Conservation (phyloP, 2,797 vertebrate genomes). For the Silurus lanzhouensis region DNA sequence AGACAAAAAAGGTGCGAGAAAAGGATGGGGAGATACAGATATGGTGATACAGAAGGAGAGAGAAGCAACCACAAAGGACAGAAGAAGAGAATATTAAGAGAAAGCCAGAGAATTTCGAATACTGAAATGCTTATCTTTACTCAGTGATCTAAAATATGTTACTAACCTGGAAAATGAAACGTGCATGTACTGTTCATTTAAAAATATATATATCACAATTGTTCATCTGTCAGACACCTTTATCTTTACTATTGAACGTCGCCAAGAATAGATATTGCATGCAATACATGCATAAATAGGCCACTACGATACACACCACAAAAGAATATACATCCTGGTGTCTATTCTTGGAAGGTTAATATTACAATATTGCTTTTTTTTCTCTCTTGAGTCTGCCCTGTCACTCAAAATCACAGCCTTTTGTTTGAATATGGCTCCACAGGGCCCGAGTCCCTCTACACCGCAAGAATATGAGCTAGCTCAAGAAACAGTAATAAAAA, state of each 20-base stretch:
- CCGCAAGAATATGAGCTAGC: constrained; percentile 15
- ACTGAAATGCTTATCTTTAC: neutral
- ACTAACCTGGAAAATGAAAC: neutral
- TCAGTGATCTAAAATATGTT: neutral
- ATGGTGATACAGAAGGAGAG: neutral
- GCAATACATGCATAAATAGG: neutral
- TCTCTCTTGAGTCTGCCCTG: constrained; percentile 46
- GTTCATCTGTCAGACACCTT: neutral
- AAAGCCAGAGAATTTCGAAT: neutral
- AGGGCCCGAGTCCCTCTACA: constrained; percentile 25
- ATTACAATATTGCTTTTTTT: constrained; percentile 62
- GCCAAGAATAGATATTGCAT: neutral
- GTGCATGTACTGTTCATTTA: neutral
- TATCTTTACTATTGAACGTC: neutral
- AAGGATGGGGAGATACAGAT: neutral
- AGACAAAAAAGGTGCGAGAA: neutral
- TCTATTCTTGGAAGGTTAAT: constrained; percentile 61
- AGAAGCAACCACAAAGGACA: neutral
- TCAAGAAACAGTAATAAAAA: constrained; percentile 30
- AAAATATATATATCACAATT: neutral
- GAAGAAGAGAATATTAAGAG: neutral
- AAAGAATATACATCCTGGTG: constrained; percentile 15
- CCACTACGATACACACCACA: constrained; percentile 26
- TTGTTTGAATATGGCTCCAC: constrained; percentile 58
- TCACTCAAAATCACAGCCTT: constrained; percentile 48